Conservation (phyloP, 37 sponge, comb jelly and placozoan genomes). For the Aphrocallistes beatrix region DNA sequence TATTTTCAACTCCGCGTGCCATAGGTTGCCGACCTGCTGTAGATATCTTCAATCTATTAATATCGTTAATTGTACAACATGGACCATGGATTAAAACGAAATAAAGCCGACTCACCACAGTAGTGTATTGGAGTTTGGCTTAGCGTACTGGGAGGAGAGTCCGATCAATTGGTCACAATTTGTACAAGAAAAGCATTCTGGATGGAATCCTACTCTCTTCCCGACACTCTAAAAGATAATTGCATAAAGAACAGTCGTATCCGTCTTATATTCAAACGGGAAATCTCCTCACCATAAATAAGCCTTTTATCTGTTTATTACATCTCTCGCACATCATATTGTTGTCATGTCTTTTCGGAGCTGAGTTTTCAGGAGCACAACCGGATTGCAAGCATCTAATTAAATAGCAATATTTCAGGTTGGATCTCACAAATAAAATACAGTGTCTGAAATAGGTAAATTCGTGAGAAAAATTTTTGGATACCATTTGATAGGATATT, state of each 20-base stretch:
- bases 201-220: background rate
- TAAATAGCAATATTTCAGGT: no score
- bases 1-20: no score
- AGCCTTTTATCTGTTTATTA: background rate
- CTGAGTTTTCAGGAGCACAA: no score
- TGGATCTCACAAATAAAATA: no score
- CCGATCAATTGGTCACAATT: background rate
- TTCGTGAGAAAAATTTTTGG: no score
- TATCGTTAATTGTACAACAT: no score
- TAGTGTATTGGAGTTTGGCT: background rate
- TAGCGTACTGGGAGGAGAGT: background rate
- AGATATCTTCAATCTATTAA: no score
- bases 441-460: no score
- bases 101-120: constrained; percentile 12
- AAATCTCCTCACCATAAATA: background rate
- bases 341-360: background rate
- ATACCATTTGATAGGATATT: no score
- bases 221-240: background rate
- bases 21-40: no score
- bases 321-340: background rate
- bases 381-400: no score
- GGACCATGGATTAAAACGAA: no score
- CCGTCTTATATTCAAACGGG: background rate
- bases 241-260: background rate
- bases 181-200: constrained; percentile 3